These are phyloP conservation scores for Agelastica alni DNA, from an alignment of 2,888 invertebrate species.

Conservation along the genomic window DNA sequence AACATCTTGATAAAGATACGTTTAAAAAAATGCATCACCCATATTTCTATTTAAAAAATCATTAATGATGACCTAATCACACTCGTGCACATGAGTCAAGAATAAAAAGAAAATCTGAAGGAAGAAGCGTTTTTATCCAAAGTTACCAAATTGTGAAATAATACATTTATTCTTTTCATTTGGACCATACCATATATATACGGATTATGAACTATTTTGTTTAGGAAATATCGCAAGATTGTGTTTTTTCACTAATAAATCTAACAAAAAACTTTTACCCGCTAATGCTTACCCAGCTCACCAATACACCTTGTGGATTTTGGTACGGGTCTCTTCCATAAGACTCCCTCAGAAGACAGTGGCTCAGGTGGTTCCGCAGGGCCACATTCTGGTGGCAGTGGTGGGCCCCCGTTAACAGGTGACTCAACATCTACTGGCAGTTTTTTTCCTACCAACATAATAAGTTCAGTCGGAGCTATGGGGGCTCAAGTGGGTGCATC, in stretches of 20 bases:
- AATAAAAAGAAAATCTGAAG: too few species aligned
- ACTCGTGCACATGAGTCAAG: too few species aligned
- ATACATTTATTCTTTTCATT: too few species aligned
- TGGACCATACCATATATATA: too few species aligned
- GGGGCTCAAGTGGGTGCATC: conserved; percentile 50
- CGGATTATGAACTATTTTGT: too few species aligned
- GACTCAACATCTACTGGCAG: conserved; percentile 45
- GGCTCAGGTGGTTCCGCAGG: conserved; percentile 66
- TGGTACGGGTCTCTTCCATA: conserved; percentile 90
- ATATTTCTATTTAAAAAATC: too few species aligned
- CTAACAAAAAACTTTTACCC: conserved; percentile 1
- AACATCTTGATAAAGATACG: too few species aligned
- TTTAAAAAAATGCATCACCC: too few species aligned
- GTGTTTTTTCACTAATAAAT: conserved; percentile 1
- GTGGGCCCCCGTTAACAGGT: conserved; percentile 63
- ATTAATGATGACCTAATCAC: too few species aligned
- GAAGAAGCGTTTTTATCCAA: too few species aligned
- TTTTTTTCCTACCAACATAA: conserved; percentile 56
- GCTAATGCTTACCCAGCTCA: conserved; percentile 63
- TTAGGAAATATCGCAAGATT: too few species aligned
- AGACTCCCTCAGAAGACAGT: conserved; percentile 91
- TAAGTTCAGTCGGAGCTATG: conserved; percentile 54
- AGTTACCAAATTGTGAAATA: too few species aligned
- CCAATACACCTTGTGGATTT: conserved; percentile 96
- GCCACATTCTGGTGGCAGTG: conserved; percentile 53